These are phyloP conservation scores for Spea bombifrons DNA, from an alignment of 2,113 vertebrate genomes.

Conservation along the genomic window DNA sequence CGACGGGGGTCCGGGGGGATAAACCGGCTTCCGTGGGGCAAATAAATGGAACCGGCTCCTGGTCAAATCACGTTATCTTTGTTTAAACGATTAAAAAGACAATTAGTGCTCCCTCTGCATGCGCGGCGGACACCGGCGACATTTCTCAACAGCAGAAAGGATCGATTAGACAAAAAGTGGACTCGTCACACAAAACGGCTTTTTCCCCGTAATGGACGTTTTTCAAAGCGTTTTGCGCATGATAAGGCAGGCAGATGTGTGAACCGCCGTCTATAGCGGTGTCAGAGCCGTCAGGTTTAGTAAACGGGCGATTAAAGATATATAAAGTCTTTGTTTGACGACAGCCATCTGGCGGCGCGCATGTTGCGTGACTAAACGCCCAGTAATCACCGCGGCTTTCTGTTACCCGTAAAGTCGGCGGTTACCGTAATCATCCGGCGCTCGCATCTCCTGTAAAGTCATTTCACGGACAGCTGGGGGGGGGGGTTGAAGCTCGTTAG, in stretches of 20 bases:
- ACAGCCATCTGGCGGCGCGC: constrained; percentile 10
- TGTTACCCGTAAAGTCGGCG: constrained; percentile 21
- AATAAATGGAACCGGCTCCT: not conserved
- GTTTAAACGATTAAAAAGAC: constrained; percentile 2
- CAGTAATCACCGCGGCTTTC: constrained; percentile 9
- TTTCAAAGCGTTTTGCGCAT: not conserved
- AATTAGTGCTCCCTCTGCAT: not conserved
- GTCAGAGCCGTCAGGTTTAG: constrained; percentile 23
- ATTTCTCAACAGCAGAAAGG: constrained; percentile 31
- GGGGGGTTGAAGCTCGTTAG: not conserved
- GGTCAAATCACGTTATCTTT: constrained; percentile 9
- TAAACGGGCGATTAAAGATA: constrained; percentile 41
- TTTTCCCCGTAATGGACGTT: constrained; percentile 1
- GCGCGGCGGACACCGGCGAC: not conserved
- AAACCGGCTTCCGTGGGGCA: too few relatives aligned
- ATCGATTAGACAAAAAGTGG: not conserved
- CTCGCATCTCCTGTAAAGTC: not conserved
- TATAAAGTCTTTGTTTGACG: constrained; percentile 26
- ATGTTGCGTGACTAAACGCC: not conserved
- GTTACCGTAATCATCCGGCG: constrained; percentile 12
- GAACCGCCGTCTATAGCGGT: not conserved
- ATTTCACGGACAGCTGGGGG: constrained; percentile 19
- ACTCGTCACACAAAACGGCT: not conserved
- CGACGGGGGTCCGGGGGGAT: too few relatives aligned
- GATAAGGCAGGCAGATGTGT: constrained; percentile 2